Evolutionary conservation across 2,797 vertebrate genomes (phyloP).

Genomic region (Holocentrus rufus): DNA sequence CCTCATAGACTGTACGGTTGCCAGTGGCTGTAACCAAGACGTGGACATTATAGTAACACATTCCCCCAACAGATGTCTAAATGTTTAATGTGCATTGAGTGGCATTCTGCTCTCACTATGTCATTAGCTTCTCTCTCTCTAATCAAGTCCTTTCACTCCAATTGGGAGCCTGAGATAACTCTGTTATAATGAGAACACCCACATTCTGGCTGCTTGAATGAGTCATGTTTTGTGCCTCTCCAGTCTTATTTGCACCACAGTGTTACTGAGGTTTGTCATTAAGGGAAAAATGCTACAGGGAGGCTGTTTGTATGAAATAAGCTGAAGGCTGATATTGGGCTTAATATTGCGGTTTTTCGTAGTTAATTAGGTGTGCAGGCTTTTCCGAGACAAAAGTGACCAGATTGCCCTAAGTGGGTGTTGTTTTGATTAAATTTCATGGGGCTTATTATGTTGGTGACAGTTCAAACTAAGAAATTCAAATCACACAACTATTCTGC

Average conservation of each 20-base stretch:
- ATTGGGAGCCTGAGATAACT: constrained; percentile 71
- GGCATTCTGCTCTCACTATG: constrained; percentile 72
- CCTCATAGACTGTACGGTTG: constrained; percentile 40
- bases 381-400: constrained; percentile 41
- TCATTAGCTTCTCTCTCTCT: constrained; percentile 73
- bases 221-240: constrained; percentile 66
- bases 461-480: constrained; percentile 2
- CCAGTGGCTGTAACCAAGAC: constrained; percentile 58
- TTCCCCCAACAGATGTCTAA: constrained; percentile 75
- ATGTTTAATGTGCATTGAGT: constrained; percentile 79
- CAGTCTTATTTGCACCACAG: constrained; percentile 57
- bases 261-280: constrained; percentile 67
- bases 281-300: constrained; percentile 42
- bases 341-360: constrained; percentile 38
- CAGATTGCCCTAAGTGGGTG: constrained; percentile 36
- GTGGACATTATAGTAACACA: constrained; percentile 62
- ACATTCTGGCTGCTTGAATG: constrained; percentile 62
- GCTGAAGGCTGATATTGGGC: constrained; percentile 49
- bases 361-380: constrained; percentile 59
- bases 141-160: constrained; percentile 74
- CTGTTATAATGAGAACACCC: constrained; percentile 75
- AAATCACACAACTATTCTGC: neutral
- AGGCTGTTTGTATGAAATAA: constrained; percentile 49
- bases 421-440: constrained; percentile 56
- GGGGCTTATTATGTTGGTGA: constrained; percentile 35